phyloP scores from a whole-genome alignment of 2,888 invertebrate species.

The Aromia moschata region DNA sequence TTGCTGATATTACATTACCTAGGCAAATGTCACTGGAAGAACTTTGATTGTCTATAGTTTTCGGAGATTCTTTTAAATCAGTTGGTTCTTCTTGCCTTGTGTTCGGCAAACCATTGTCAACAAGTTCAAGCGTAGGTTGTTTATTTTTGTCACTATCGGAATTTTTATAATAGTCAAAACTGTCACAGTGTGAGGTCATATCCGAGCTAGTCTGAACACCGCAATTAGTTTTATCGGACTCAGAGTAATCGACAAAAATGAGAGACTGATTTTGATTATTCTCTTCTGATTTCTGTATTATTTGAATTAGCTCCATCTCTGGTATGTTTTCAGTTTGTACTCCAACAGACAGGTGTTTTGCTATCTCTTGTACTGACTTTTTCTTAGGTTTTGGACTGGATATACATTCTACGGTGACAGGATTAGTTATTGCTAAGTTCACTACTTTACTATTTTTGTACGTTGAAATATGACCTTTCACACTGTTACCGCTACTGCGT shows the following conservation, averaged over 20 bases:
- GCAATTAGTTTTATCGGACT: constrained; percentile 28
- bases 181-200: constrained; percentile 66
- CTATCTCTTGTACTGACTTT: constrained; percentile 21
- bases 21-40: constrained; percentile 20
- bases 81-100: neutral
- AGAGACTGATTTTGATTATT: constrained; percentile 36
- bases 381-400: constrained; percentile 10
- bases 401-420: constrained; percentile 51
- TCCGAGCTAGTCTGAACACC: constrained; percentile 41
- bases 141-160: constrained; percentile 4
- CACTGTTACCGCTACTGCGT: neutral
- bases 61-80: constrained; percentile 10
- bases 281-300: constrained; percentile 8
- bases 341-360: constrained; percentile 30
- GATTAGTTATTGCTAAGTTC: constrained; percentile 51
- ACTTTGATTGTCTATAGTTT: no score
- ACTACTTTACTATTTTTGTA: constrained; percentile 41
- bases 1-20: constrained; percentile 28
- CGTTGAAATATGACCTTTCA: neutral
- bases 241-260: constrained; percentile 29
- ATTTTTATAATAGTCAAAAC: constrained; percentile 69
- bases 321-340: constrained; percentile 43
- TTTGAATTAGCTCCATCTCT: constrained; percentile 23
- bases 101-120: neutral
- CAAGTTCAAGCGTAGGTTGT: constrained; percentile 20